Conservation (phyloP, 1,140 invertebrate species). For the Drosophila kanapiae region DNA sequence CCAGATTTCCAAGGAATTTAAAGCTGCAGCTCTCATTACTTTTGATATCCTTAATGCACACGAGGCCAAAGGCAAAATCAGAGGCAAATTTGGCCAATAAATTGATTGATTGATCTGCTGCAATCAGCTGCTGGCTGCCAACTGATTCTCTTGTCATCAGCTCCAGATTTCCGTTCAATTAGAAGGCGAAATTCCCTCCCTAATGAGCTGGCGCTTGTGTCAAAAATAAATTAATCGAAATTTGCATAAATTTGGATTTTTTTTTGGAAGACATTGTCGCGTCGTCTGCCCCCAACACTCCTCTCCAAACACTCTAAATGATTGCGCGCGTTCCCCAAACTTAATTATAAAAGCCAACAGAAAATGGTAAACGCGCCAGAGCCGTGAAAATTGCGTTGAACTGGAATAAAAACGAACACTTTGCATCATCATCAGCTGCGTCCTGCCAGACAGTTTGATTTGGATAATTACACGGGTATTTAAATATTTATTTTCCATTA, state of each 20-base stretch:
- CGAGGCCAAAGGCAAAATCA: constrained; percentile 12
- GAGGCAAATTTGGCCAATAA: constrained; percentile 24
- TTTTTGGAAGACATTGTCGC: constrained; percentile 45
- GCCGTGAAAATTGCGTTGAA: constrained; percentile 12
- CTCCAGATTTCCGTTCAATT: constrained; percentile 73
- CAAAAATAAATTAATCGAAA: constrained; percentile 77
- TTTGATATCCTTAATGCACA: constrained; percentile 20
- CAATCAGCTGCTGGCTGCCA: constrained; percentile 61
- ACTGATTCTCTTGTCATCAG: constrained; percentile 58
- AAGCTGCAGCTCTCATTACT: constrained; percentile 24
- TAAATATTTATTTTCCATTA: constrained; percentile 5
- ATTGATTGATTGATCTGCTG: constrained; percentile 73
- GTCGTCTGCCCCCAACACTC: constrained; percentile 41
- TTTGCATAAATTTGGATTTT: constrained; percentile 73
- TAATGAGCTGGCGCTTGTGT: constrained; percentile 62
- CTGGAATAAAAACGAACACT: constrained; percentile 24
- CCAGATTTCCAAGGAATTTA: constrained; percentile 35
- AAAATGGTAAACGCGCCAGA: background rate
- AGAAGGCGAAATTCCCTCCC: constrained; percentile 47
- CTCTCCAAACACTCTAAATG: constrained; percentile 65
- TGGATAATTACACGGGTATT: constrained; percentile 12
- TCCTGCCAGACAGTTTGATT: constrained; percentile 16
- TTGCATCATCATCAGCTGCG: constrained; percentile 43
- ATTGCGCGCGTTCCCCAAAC: constrained; percentile 49
- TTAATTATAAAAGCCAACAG: constrained; percentile 64